Base-by-base conservation (phyloP, 2,888 invertebrate species). In the Formica aserva region DNA sequence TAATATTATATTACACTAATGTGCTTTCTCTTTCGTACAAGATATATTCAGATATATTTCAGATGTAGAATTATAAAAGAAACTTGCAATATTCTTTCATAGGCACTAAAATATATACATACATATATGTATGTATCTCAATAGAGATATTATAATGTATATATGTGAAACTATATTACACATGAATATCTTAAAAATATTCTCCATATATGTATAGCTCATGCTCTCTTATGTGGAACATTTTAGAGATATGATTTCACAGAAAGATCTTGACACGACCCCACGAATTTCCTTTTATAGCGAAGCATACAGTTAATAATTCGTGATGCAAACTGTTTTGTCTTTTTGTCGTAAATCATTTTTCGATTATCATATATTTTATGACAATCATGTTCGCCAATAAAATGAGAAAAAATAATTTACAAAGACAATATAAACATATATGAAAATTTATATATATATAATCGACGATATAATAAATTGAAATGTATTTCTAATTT, bases 211-310 rank as follows among this genome's bases (percentile, higher is more conserved):
- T 22, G 13, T 13, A 41, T 41, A 41, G 3, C 15, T 52, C 71
- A 15, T 29, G 35, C 22, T 52, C 22, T 35, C 9, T 71, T 71
- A 55, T 55, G 15, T 55, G 4, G 35, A 29, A 22, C 52, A 22
- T 71, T 41, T 41, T 41, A 41, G 35, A 71, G 71, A 71, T 71
- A 71, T 71, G 55, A 71, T 71, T 71, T 55, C 3, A 4, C 35
- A 35, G 35, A 15, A 15, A 22, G 35, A 35, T 71, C 22, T 71
- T 71, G 15, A 71, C 22, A 55, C 1, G 9, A 71, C n/a, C 13
- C 8, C 29, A 55, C 15, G n/a, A 13, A 74, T 60, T 41, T 74
- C 11, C 41, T 74, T 35, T 29, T 41, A 22, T 11, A 0, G 8
- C 41, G 13, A 1, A 13, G 38, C 38, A 15, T 13, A 41, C 3